Evolutionary conservation across 2,113 vertebrate species (phyloP), one percentile per base, ranked within the genome.

Genomic region (Paradoxurus hermaphroditus): DNA sequence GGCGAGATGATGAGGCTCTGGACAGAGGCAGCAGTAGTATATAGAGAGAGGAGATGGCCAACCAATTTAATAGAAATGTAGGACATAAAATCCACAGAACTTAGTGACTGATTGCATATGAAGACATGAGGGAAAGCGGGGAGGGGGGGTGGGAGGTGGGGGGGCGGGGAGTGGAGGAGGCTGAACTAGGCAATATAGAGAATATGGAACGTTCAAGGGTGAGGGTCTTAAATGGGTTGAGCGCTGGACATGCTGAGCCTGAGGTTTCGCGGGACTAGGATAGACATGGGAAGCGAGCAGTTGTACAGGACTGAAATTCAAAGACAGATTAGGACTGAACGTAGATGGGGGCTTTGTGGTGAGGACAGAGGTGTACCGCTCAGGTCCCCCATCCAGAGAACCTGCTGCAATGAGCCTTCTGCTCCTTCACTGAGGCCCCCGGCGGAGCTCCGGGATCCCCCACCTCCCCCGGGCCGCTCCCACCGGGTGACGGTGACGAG

Each of bases 401-500:
- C 53, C 70, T 34, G 25, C 19, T 63, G 25, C 27, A 16, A 29
- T 25, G 51, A 34, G 25, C 25, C 16, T 63, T 70, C 41, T 91
- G 39, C 70, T 18, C n/a, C 29, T 65, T 44, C 5, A 56, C 73
- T 3, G 27, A 6, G 4, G 27, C 65, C 31, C 56, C 14, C 12
- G 36, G n/a, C 77, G 36, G n/a, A 7, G 9, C 39, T 73, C 27
- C 6, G 10, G 25, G n/a, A 9, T 27, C 73, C 41, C 41, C 25
- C 73, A 34, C 31, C 18, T 56, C 49, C 77, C 77, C 4, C 0
- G n/a, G 16, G 75, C 39, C 3, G 7, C 62, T 65, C 59, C 27
- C 10, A 5, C 39, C 44, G 9, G 18, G 1, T 53, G 51, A 53
- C 51, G 0, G 23, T 4, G 18, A 51, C 7, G 1, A 10, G 63